phyloP scores from a whole-genome alignment of 2,113 vertebrate species.

The Cebus imitator region DNA sequence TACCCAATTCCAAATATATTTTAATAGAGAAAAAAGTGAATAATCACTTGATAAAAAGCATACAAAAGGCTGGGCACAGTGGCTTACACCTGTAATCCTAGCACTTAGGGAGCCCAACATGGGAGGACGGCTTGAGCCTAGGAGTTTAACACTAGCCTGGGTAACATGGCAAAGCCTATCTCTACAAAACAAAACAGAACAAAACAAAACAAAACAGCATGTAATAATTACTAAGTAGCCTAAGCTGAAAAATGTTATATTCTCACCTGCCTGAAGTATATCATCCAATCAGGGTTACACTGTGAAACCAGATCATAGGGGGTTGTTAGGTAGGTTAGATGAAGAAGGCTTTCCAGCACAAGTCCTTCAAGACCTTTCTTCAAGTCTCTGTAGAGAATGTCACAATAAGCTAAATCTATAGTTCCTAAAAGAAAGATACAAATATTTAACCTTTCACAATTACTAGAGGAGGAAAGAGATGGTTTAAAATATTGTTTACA shows the following conservation, averaged over 20 bases:
- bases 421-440: slow-evolving; percentile 85
- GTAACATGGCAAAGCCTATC: too few relatives aligned
- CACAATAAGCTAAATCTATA: slow-evolving; percentile 91
- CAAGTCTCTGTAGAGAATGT: slow-evolving; percentile 91
- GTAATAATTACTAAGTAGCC: neutral
- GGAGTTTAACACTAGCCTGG: too few relatives aligned
- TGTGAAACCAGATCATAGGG: slow-evolving; percentile 91
- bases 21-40: neutral
- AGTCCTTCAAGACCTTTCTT: slow-evolving; percentile 93
- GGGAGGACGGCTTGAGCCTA: too few relatives aligned
- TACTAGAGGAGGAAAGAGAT: neutral
- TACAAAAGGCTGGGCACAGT: neutral
- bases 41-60: slow-evolving; percentile 2
- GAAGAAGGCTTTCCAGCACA: slow-evolving; percentile 92
- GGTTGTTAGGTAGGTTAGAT: slow-evolving; percentile 93
- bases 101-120: too few relatives aligned
- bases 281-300: slow-evolving; percentile 94
- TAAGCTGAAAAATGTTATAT: neutral
- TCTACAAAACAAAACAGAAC: neutral
- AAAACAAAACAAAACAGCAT: neutral
- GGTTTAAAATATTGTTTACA: neutral
- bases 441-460: neutral
- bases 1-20: neutral
- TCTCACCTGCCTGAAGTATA: slow-evolving; percentile 93
- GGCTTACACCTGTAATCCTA: too few relatives aligned